Evolutionary conservation across 2,797 vertebrate genomes (phyloP), one percentile per base, ranked within the genome.

Genomic region (Scolopax bukidnonensis): DNA sequence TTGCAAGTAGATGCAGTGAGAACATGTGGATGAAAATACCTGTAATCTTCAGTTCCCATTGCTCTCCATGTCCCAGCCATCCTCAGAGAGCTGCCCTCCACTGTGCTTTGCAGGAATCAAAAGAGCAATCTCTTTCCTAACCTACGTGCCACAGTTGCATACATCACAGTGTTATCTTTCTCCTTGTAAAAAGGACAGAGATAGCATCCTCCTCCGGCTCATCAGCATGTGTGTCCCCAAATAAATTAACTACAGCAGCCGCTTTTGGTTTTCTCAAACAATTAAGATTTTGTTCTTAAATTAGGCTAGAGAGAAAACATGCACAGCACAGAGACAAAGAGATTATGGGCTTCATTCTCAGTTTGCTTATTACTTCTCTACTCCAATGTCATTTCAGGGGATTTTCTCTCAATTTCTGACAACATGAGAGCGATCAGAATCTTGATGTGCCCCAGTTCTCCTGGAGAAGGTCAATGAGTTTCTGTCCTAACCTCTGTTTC

Each of bases 221-320:
- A 87, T 71, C 90, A 90, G 78, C 70, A 54, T 57, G 11, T 53
- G 6, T 87, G 41, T 64, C 71, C 78, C 57, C 54, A 83, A 28
- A 83, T 89, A 85, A 89, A 84, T 95, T 73, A 95, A 81, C 84
- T 79, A 69, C 68, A 75, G 90, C 38, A 83, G 53, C 30, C 1
- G 3, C 78, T 91, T 80, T 43, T 59, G 32, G 28, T 75, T 96
- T 95, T 94, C 81, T 87, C 93, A 89, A 93, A 93, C 80, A 96
- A 95, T 93, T 84, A 93, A 64, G 59, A 57, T 79, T 95, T 95
- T 89, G 27, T 77, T 70, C 64, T 78, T 91, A 85, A 93, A 80
- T 75, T 24, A 71, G 70, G 51, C 67, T 80, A 61, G 41, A 61
- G 63, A 77, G 43, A 80, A 89, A 96, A 77, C 71, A 95, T 75